Conservation (phyloP, 2,797 vertebrate genomes). For the Lindbergichthys nudifrons region DNA sequence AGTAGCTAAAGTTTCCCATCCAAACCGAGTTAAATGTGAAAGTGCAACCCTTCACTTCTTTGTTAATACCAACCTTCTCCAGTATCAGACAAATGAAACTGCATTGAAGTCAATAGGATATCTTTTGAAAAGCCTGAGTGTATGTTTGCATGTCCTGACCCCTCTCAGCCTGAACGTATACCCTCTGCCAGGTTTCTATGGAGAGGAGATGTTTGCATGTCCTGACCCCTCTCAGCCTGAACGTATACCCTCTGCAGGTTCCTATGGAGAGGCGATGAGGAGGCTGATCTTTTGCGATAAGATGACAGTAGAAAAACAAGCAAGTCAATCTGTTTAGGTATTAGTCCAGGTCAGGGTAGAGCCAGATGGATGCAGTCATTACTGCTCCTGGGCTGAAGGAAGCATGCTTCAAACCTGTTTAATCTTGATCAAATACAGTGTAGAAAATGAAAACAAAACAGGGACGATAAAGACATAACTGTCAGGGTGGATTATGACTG, state of each 20-base stretch:
- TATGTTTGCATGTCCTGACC: slow-evolving; percentile 34
- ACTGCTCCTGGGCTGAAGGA: slow-evolving; percentile 47
- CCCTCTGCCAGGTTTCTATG: slow-evolving; percentile 21
- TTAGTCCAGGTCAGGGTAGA: slow-evolving; percentile 63
- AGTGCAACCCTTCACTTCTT: slow-evolving; percentile 44
- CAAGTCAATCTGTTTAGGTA: slow-evolving; percentile 68
- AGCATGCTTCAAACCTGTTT: slow-evolving; percentile 53
- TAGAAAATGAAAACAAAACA: slow-evolving; percentile 49
- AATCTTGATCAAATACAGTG: slow-evolving; percentile 73
- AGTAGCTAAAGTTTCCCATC: slow-evolving; percentile 56
- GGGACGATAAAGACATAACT: slow-evolving; percentile 49
- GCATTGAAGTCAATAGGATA: slow-evolving; percentile 65
- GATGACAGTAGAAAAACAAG: slow-evolving; percentile 66
- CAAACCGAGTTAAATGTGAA: slow-evolving; percentile 67
- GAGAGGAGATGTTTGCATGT: slow-evolving; percentile 21
- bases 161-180: slow-evolving; percentile 39
- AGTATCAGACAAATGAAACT: slow-evolving; percentile 61
- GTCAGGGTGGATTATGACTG: slow-evolving; percentile 40
- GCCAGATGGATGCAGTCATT: slow-evolving; percentile 76
- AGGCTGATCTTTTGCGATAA: slow-evolving; percentile 42
- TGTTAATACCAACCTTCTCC: slow-evolving; percentile 38
- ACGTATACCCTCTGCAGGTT: slow-evolving; percentile 32
- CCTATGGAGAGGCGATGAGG: slow-evolving; percentile 33
- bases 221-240: slow-evolving; percentile 42
- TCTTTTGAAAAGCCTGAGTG: slow-evolving; percentile 47